phyloP scores from a whole-genome alignment of 23 tunicate species.

The Halocynthia aurantium region DNA sequence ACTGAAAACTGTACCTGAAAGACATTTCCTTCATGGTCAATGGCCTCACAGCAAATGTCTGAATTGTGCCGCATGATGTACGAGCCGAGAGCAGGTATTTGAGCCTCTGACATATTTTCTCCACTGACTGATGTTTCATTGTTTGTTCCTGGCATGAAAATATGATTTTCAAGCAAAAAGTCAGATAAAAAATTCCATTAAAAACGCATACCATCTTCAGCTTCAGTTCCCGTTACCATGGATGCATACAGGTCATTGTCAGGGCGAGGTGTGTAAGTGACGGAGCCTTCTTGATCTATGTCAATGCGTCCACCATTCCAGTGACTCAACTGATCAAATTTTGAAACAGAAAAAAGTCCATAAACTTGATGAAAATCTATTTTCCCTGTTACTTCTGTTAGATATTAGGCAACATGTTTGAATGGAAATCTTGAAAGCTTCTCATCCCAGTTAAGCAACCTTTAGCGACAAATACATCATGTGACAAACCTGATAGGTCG shows the following conservation, averaged over 20 bases:
- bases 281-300: slow-evolving; percentile 45
- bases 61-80: slow-evolving; percentile 85
- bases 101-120: slow-evolving; percentile 10
- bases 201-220: slow-evolving; percentile 24
- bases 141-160: neutral
- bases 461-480: no score
- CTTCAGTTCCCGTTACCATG: slow-evolving; percentile 37
- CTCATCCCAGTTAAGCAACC: no score
- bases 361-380: no score
- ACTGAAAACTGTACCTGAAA: slow-evolving; percentile 38
- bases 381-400: no score
- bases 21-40: slow-evolving; percentile 86
- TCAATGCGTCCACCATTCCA: slow-evolving; percentile 86
- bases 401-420: no score
- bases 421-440: no score
- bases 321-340: slow-evolving; percentile 43
- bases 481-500: slow-evolving; percentile 53
- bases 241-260: slow-evolving; percentile 57
- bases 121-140: neutral
- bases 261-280: slow-evolving; percentile 73
- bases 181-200: neutral
- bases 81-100: slow-evolving; percentile 30
- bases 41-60: slow-evolving; percentile 76
- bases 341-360: neutral
- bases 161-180: no score